These are phyloP conservation scores for Cosmopolites sordidus DNA, from an alignment of 2,888 invertebrate genomes.

Conservation along the genomic window DNA sequence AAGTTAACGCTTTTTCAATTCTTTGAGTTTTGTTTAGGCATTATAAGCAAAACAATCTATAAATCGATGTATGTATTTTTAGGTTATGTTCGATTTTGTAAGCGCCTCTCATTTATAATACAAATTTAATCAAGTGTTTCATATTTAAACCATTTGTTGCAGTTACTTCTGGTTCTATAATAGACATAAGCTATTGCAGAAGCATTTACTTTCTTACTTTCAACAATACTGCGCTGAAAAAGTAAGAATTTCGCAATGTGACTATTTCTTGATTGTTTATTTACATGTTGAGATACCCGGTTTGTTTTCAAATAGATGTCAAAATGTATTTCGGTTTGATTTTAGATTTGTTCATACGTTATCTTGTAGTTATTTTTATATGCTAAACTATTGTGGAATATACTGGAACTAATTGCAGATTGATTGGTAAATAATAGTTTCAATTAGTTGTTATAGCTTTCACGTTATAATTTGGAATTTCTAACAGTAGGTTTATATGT, in stretches of 20 bases:
- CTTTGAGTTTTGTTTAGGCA: not conserved
- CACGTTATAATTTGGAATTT: too few species aligned
- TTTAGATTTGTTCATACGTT: not conserved
- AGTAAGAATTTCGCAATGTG: too few species aligned
- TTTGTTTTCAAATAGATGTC: not conserved
- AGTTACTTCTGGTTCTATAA: not conserved
- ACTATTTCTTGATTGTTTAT: not conserved
- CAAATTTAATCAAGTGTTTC: not conserved
- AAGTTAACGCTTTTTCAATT: not conserved
- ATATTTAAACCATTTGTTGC: not conserved
- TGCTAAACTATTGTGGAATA: too few species aligned
- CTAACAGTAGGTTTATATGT: too few species aligned
- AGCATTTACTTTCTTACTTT: not conserved
- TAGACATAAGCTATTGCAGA: not conserved
- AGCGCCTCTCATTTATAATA: not conserved
- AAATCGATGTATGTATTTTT: constrained; percentile 13
- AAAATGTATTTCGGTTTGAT: not conserved
- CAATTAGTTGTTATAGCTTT: too few species aligned
- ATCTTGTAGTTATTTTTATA: too few species aligned
- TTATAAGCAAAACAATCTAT: not conserved
- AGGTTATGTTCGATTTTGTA: constrained; percentile 12
- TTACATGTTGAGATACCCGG: not conserved
- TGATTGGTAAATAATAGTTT: too few species aligned
- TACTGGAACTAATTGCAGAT: too few species aligned
- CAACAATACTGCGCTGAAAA: not conserved